Base-by-base conservation (phyloP, 2,797 vertebrate genomes). In the Microchirus variegatus region DNA sequence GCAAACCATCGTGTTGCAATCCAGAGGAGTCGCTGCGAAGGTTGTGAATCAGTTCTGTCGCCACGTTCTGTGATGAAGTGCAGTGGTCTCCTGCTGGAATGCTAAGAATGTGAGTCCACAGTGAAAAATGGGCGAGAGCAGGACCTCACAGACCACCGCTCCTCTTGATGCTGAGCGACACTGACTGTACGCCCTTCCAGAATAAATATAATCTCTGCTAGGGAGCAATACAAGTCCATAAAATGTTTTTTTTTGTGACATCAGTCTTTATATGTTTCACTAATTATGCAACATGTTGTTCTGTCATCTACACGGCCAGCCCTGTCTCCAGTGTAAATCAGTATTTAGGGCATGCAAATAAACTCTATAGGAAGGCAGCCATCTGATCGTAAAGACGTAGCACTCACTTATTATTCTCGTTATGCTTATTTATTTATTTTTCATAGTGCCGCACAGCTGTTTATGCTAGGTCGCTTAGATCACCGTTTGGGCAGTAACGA, bases 51-150 rank as follows among this genome's bases (percentile, higher is more conserved):
- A 54, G 61, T 68, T 70, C 36, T 61, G 65, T 70, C 59, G 3
- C 53, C 53, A 46, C 55, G 43, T 59, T 65, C 63, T 22, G 45
- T 70, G 61, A 63, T 59, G 69, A 62, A 54, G 63, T 36, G 47
- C 64, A 60, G 71, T 68, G 75, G 59, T 88, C 67, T 83, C 52
- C 45, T 41, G 51, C 50, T 61, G 82, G 78, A 89, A 90, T 91
- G 65, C 26, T n/a, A 73, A 68, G 76, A 85, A 87, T 89, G 75
- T 36, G 47, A 80, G 67, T 81, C 67, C 46, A n/a, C 74, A 63
- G 66, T 72, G 64, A 59, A 75, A 73, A 73, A 55, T 15, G 37
- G 62, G 62, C 9, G 5, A 57, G 62, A 64, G 59, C 47, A 8
- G 64, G 59, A 77, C 59, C 68, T 78, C 53, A 3, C 41, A 54